phyloP scores from a whole-genome alignment of 2,113 vertebrate genomes.

The Lepus americanus region DNA sequence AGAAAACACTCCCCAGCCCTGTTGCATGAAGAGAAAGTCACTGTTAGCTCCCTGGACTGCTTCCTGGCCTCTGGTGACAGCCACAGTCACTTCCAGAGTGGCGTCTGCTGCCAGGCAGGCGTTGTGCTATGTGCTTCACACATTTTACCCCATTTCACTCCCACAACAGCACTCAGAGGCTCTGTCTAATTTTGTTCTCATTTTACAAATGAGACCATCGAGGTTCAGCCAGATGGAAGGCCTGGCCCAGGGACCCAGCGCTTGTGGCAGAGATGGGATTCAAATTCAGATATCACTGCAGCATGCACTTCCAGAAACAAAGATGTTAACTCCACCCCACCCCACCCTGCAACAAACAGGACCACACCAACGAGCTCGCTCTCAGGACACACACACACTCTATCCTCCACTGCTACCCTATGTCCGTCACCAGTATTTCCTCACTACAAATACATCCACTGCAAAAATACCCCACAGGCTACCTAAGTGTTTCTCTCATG shows the following conservation, averaged over 20 bases:
- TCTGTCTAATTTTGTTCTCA: slow-evolving; percentile 33
- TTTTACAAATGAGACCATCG: slow-evolving; percentile 49
- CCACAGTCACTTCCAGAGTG: neutral
- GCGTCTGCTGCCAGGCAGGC: neutral
- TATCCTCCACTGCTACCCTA: neutral
- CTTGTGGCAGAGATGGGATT: neutral
- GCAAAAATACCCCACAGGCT: neutral
- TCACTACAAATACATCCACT: neutral
- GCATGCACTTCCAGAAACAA: neutral
- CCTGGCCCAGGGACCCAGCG: neutral
- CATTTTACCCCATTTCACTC: neutral
- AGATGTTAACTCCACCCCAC: neutral
- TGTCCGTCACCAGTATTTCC: neutral
- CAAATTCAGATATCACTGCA: slow-evolving; percentile 7
- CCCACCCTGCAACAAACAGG: neutral
- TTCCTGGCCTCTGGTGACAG: slow-evolving; percentile 16
- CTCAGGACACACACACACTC: fast-evolving
- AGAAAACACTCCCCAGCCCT: neutral
- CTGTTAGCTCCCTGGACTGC: neutral
- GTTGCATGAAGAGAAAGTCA: slow-evolving; percentile 20
- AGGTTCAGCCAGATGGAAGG: neutral
- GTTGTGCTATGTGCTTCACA: neutral
- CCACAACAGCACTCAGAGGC: neutral
- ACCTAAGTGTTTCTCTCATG: neutral
- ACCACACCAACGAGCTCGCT: neutral